Percentiles rank a stretch among this genome's conserved stretches.
phyloP scores from a whole-genome alignment of 2,888 invertebrate species.

The Pomacea canaliculata region DNA sequence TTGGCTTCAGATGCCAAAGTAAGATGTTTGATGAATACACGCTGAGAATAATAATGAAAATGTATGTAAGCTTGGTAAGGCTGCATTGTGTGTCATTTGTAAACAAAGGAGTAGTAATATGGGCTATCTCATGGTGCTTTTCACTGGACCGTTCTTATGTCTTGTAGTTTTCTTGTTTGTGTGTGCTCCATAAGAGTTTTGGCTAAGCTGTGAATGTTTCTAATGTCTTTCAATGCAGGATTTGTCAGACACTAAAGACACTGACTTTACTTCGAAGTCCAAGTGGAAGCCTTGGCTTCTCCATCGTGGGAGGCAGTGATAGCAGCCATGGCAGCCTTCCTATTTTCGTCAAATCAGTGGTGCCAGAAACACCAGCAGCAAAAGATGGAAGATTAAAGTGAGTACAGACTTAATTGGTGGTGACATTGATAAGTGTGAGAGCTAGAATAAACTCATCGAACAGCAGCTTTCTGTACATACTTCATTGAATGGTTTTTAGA shows the following conservation, averaged over 20 bases:
- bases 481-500: no score
- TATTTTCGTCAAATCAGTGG: conserved; percentile 71
- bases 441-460: no score
- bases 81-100: no score
- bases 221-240: conserved; percentile 41
- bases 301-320: conserved; percentile 71
- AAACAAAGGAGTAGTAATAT: no score
- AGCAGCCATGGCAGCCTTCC: conserved; percentile 69
- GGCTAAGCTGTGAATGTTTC: neutral
- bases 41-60: no score
- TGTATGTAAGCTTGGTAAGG: no score
- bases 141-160: no score
- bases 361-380: conserved; percentile 70
- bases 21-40: conserved; percentile 22
- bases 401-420: conserved; percentile 22
- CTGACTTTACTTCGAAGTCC: conserved; percentile 68
- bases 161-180: no score
- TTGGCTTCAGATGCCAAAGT: conserved; percentile 72
- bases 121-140: no score
- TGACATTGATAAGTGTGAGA: neutral
- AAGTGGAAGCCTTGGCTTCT: conserved; percentile 71
- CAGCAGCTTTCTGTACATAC: no score
- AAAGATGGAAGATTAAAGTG: conserved; percentile 65
- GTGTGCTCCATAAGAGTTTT: no score
- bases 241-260: conserved; percentile 68